These are phyloP conservation scores for Liopterus haemorrhoidalis DNA, from an alignment of 2,888 invertebrate genomes.

Conservation along the genomic window DNA sequence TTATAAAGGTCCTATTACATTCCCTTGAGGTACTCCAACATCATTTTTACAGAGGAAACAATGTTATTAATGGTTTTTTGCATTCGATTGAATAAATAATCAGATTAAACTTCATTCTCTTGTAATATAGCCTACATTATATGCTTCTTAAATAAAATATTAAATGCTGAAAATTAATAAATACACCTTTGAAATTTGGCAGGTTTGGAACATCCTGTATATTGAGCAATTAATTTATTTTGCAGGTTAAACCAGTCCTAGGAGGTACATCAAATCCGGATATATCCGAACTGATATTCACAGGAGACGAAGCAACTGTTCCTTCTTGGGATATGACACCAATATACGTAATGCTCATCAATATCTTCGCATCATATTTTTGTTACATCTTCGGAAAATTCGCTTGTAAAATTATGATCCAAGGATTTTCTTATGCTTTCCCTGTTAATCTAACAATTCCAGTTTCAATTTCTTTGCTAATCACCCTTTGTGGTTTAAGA, in stretches of 20 bases:
- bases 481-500: constrained; percentile 82
- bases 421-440: constrained; percentile 95
- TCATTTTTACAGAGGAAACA: too few species aligned
- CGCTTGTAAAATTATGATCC: constrained; percentile 93
- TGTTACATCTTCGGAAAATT: constrained; percentile 93
- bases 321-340: constrained; percentile 67
- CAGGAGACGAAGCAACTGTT: constrained; percentile 68
- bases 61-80: too few species aligned
- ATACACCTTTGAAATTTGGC: too few species aligned
- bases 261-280: constrained; percentile 64
- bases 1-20: too few species aligned
- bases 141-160: too few species aligned
- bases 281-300: constrained; percentile 67
- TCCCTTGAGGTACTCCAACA: too few species aligned
- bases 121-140: too few species aligned
- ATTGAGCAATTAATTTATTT: constrained; percentile 2
- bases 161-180: too few species aligned
- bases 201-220: too few species aligned
- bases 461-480: constrained; percentile 77
- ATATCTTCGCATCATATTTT: constrained; percentile 75
- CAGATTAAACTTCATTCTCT: too few species aligned
- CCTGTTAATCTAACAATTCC: constrained; percentile 92
- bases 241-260: constrained; percentile 55
- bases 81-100: too few species aligned
- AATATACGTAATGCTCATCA: constrained; percentile 70